Conservation (phyloP, 1,140 invertebrate species). For the Drosophila kepulauana region DNA sequence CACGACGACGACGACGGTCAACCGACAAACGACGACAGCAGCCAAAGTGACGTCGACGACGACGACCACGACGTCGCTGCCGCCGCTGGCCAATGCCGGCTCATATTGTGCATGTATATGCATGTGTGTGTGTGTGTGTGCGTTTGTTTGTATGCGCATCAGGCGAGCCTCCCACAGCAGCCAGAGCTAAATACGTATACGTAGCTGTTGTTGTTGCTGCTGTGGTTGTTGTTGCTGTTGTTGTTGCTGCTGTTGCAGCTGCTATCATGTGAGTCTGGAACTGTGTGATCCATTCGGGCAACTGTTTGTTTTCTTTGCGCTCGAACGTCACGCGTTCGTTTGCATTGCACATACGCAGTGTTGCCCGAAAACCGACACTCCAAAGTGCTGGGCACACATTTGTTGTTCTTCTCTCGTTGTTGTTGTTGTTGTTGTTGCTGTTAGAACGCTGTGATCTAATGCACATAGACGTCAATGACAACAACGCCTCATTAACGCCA, state of each 20-base stretch:
- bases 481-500: slow-evolving; percentile 62
- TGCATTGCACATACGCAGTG: slow-evolving; percentile 67
- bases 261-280: slow-evolving; percentile 36
- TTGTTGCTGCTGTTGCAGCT: background rate
- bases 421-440: slow-evolving; percentile 22
- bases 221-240: background rate
- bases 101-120: slow-evolving; percentile 18
- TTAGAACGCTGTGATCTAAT: slow-evolving; percentile 34
- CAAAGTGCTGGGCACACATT: slow-evolving; percentile 53
- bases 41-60: slow-evolving; percentile 40
- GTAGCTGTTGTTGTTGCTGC: too few relatives aligned
- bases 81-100: slow-evolving; percentile 12
- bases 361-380: slow-evolving; percentile 46
- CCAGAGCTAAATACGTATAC: background rate
- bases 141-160: slow-evolving; percentile 17
- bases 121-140: background rate
- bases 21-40: slow-evolving; percentile 26
- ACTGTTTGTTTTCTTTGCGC: slow-evolving; percentile 64
- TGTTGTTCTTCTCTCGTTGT: slow-evolving; percentile 5
- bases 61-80: slow-evolving; percentile 26
- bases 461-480: slow-evolving; percentile 23
- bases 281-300: slow-evolving; percentile 26
- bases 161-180: slow-evolving; percentile 47
- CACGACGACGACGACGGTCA: slow-evolving; percentile 37
- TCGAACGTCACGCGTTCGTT: slow-evolving; percentile 62